phyloP scores from a whole-genome alignment of 2,797 vertebrate genomes.

The Rhyacichthys aspro region DNA sequence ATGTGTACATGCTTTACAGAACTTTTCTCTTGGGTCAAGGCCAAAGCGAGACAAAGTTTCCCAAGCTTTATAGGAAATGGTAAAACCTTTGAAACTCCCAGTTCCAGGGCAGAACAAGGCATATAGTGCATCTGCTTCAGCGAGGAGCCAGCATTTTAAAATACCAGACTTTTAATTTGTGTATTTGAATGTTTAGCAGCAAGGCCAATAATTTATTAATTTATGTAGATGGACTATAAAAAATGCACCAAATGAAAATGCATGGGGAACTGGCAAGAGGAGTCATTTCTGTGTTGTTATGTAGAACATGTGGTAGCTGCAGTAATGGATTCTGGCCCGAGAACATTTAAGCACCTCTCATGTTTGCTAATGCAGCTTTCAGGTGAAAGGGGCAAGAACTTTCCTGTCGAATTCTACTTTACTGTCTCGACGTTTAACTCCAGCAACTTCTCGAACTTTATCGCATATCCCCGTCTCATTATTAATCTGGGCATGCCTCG shows the following conservation, averaged over 20 bases:
- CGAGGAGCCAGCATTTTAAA: constrained; percentile 29
- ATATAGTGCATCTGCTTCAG: constrained; percentile 31
- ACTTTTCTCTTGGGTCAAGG: constrained; percentile 49
- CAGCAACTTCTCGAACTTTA: neutral
- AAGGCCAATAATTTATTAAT: too few relatives aligned
- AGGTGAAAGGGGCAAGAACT: constrained; percentile 34
- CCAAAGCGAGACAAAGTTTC: constrained; percentile 58
- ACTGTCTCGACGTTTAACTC: constrained; percentile 21
- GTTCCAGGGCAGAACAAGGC: constrained; percentile 35
- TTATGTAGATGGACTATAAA: neutral
- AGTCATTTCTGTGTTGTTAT: constrained; percentile 1
- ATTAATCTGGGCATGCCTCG: neutral
- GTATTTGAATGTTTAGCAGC: neutral
- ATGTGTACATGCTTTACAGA: constrained; percentile 47
- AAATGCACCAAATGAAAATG: neutral
- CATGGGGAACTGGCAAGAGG: too few relatives aligned
- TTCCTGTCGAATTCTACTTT: constrained; percentile 7
- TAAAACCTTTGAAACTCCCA: constrained; percentile 51
- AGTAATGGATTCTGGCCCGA: constrained; percentile 34
- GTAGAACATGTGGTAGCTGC: constrained; percentile 12
- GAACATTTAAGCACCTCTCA: constrained; percentile 25
- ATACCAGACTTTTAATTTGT: neutral
- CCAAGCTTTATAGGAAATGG: constrained; percentile 62
- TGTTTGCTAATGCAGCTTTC: constrained; percentile 46
- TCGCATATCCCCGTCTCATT: constrained; percentile 35